These are phyloP conservation scores for Anneissia japonica DNA, from an alignment of 35 echinoderm and acorn worm genomes.

Conservation along the genomic window DNA sequence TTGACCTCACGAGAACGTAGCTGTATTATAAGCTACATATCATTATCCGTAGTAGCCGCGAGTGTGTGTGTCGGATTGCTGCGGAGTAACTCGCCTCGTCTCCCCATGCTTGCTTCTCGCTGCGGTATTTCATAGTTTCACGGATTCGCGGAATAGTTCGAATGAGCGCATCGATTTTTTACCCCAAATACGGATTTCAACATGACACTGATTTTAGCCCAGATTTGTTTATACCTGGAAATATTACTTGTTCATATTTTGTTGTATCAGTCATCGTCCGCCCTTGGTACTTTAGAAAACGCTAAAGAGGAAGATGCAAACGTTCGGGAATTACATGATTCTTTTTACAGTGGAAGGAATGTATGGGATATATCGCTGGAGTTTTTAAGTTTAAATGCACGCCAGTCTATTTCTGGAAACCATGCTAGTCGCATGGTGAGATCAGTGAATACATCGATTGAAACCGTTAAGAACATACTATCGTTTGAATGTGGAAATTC, in stretches of 20 bases:
- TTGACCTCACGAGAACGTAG: neutral
- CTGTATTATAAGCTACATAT: neutral
- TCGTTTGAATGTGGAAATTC: neutral
- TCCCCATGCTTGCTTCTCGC: neutral
- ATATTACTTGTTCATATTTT: neutral
- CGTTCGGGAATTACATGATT: neutral
- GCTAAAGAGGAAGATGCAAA: neutral
- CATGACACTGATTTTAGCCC: neutral
- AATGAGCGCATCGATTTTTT: neutral
- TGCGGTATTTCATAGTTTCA: neutral
- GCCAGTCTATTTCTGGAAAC: too few relatives aligned
- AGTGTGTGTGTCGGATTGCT: neutral
- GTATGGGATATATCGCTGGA: neutral
- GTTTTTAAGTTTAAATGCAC: neutral
- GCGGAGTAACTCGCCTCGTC: neutral
- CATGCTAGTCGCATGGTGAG: neutral
- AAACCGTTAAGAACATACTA: neutral
- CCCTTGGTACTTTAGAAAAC: neutral
- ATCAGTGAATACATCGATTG: neutral
- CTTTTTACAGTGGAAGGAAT: neutral
- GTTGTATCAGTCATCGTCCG: neutral
- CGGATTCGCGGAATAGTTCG: neutral
- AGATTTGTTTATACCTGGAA: neutral
- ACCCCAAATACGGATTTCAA: neutral
- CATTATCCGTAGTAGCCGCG: neutral